phyloP scores from a whole-genome alignment of 1,140 invertebrate species.

The Aphelenchoides fujianensis region DNA sequence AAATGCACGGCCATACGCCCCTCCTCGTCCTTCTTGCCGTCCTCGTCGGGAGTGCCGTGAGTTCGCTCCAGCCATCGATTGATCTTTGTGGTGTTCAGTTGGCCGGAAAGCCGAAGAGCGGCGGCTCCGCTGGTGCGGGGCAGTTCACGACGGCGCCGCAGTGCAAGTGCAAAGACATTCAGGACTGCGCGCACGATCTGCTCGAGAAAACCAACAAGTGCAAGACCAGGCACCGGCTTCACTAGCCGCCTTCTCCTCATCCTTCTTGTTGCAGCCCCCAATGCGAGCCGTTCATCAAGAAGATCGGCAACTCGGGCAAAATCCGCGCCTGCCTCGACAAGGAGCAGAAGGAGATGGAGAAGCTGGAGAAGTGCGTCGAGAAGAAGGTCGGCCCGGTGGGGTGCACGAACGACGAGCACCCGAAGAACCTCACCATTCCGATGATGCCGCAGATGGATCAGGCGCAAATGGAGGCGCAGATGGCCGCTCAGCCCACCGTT shows the following conservation, averaged over 20 bases:
- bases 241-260: neutral
- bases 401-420: slow-evolving; percentile 47
- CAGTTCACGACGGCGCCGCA: slow-evolving; percentile 49
- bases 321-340: slow-evolving; percentile 47
- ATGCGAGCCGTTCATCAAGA: slow-evolving; percentile 48
- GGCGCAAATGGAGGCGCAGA: slow-evolving; percentile 14
- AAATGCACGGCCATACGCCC: neutral
- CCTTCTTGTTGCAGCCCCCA: slow-evolving; percentile 31
- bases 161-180: slow-evolving; percentile 50
- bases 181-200: slow-evolving; percentile 40
- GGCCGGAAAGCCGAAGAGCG: slow-evolving; percentile 23
- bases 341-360: slow-evolving; percentile 50
- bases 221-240: slow-evolving; percentile 35
- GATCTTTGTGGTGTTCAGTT: slow-evolving; percentile 19
- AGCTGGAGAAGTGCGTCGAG: slow-evolving; percentile 49
- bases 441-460: slow-evolving; percentile 40
- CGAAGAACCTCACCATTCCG: slow-evolving; percentile 49
- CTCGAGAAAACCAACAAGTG: slow-evolving; percentile 38
- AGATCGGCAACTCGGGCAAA: slow-evolving; percentile 46
- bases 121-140: neutral
- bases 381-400: slow-evolving; percentile 49
- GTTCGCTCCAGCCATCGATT: neutral
- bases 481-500: slow-evolving; percentile 18
- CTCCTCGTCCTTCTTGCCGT: neutral
- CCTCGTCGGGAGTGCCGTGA: neutral